phyloP scores from a whole-genome alignment of 2,113 vertebrate genomes.

The Sarotherodon lohbergeri region DNA sequence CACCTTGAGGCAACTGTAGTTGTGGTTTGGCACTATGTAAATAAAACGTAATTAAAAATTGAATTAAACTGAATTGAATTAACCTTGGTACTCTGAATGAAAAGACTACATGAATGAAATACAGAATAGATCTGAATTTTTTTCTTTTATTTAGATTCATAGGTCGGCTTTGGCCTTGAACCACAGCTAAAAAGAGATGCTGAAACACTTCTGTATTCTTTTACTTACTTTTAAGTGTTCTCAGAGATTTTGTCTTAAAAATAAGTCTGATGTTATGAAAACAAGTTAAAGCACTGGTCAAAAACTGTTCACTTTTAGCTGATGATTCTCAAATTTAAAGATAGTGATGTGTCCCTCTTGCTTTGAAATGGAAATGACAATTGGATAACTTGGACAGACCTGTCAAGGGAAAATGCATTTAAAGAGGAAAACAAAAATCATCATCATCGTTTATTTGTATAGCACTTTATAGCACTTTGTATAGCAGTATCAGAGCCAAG shows the following conservation, averaged over 20 bases:
- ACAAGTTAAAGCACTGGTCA: slow-evolving; percentile 24
- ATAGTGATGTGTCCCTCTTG: slow-evolving; percentile 1
- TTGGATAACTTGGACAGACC: background rate
- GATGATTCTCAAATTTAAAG: slow-evolving; percentile 20
- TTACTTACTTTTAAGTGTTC: slow-evolving; percentile 30
- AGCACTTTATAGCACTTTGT: no score
- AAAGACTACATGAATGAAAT: no score
- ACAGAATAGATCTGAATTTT: background rate
- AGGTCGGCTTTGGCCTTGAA: background rate
- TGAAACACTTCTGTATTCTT: background rate
- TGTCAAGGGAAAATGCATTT: background rate
- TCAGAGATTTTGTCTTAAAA: slow-evolving; percentile 44
- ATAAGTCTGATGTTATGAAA: slow-evolving; percentile 39
- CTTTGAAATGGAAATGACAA: slow-evolving; percentile 48
- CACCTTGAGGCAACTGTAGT: no score
- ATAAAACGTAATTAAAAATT: no score
- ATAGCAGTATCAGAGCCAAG: no score
- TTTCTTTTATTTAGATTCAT: background rate
- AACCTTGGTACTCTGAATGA: no score
- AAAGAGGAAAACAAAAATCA: background rate
- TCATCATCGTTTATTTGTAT: no score
- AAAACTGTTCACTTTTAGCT: background rate
- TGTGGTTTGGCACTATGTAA: no score
- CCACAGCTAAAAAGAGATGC: background rate
- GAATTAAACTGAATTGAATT: no score